phyloP scores from a whole-genome alignment of 1,140 invertebrate species.

The Drosophila chauvacae region DNA sequence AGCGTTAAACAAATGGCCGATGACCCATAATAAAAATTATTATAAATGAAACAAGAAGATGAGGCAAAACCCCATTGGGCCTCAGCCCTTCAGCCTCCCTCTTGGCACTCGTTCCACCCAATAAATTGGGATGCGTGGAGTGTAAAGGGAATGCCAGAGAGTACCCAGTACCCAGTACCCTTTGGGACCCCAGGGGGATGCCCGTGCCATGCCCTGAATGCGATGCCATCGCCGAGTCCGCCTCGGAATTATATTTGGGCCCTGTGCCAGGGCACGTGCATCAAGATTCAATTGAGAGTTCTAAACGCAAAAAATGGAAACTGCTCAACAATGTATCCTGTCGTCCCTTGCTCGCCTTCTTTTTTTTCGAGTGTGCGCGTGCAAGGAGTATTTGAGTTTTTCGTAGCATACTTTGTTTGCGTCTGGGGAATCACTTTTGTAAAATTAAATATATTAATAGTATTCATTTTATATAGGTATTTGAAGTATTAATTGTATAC shows the following conservation, averaged over 20 bases:
- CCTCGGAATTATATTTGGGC: constrained; percentile 58
- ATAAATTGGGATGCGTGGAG: constrained; percentile 41
- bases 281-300: constrained; percentile 79
- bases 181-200: constrained; percentile 55
- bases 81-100: constrained; percentile 1
- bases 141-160: constrained; percentile 22
- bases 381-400: constrained; percentile 26
- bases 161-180: constrained; percentile 42
- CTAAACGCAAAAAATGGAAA: constrained; percentile 52
- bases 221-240: constrained; percentile 47
- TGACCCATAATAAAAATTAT: constrained; percentile 83
- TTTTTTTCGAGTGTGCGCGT: constrained; percentile 12
- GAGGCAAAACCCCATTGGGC: constrained; percentile 71
- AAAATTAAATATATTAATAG: background rate
- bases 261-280: constrained; percentile 67
- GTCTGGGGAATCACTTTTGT: background rate
- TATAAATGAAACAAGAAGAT: constrained; percentile 77
- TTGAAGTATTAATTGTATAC: background rate
- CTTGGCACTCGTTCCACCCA: constrained; percentile 10
- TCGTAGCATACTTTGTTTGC: constrained; percentile 41
- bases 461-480: background rate
- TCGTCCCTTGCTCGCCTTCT: background rate
- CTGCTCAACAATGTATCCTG: constrained; percentile 32
- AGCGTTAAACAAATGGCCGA: constrained; percentile 81
- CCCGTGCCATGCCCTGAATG: constrained; percentile 20